These are phyloP conservation scores for Macrophya annulata DNA, from an alignment of 2,888 invertebrate species.

Conservation along the genomic window DNA sequence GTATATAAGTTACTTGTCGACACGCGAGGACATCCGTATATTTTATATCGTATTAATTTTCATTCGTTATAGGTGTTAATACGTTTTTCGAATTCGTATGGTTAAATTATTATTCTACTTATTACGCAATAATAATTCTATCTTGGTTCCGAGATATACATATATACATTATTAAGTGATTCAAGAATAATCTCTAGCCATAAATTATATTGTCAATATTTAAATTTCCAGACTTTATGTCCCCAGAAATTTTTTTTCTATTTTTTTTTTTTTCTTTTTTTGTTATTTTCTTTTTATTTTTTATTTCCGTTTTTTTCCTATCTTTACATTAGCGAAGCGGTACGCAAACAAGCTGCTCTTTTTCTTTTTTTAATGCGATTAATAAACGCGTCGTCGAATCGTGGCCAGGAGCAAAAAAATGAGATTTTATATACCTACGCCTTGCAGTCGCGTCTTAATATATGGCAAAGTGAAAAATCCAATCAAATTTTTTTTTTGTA, in stretches of 20 bases:
- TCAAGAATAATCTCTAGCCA: neutral
- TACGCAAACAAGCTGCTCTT: neutral
- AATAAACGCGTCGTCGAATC: neutral
- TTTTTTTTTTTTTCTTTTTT: too few relatives aligned
- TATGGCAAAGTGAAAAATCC: neutral
- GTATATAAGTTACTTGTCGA: neutral
- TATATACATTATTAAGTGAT: neutral
- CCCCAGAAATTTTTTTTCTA: neutral
- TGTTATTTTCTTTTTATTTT: too few relatives aligned
- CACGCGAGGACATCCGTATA: conserved; percentile 6
- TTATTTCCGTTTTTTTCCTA: too few relatives aligned
- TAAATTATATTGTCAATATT: neutral
- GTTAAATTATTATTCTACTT: neutral
- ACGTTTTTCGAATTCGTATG: neutral
- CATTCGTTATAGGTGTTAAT: neutral
- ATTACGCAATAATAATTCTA: neutral
- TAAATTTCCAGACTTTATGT: neutral
- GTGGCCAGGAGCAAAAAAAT: neutral
- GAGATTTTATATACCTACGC: neutral
- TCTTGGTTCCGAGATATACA: neutral
- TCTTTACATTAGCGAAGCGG: neutral
- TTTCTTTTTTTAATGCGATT: neutral
- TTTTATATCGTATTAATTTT: neutral
- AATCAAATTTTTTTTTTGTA: neutral
- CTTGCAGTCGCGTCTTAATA: neutral